Evolutionary conservation across 1,140 invertebrate genomes (phyloP), one percentile per base, ranked within the genome.

Genomic region (Zeugodacus cucurbitae): DNA sequence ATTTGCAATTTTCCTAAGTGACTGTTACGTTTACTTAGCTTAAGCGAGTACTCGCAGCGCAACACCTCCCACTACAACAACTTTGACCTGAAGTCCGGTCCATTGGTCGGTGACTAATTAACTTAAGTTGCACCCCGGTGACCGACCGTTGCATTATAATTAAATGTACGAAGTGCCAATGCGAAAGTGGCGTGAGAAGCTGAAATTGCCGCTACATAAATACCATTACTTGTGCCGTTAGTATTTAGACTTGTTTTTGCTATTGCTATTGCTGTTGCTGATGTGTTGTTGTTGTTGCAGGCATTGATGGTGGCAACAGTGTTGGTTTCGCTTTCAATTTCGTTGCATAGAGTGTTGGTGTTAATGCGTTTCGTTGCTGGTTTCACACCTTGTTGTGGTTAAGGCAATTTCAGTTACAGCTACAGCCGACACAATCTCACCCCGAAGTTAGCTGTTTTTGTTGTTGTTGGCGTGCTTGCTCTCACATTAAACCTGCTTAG

Each of bases 71-170:
- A 20, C 74, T 29, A 48, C 41, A 6, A 29, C 3, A 17, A 82
- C 41, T 48, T 4, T 26, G 74, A 20, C 37, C 37, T 10, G 14
- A 32, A 37, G 67, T 74, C 6, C 48, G 58, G n/a, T n/a, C 34
- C 70, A 74, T 74, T 74, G 37, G 37, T 74, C 37, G 70, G 3
- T 41, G 74, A 82, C 41, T 82, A 82, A 82, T 48, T 82, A 82
- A 82, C 41, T 82, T 82, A 82, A 82, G 74, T 26, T 82, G 37
- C 74, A 82, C 74, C 41, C 74, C 74, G 11, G n/a, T 29, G 74
- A 82, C 74, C 74, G 74, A 82, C 74, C 74, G 41, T 82, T 82
- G 74, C 74, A 82, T 54, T 48, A 48, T 82, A 82, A 82, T 82
- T 82, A 82, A 82, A 82, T 82, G 34, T 82, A 48, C 74, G n/a